Evolutionary conservation across 2,888 invertebrate species (phyloP).

Genomic region (Kryphioiulus occultus): DNA sequence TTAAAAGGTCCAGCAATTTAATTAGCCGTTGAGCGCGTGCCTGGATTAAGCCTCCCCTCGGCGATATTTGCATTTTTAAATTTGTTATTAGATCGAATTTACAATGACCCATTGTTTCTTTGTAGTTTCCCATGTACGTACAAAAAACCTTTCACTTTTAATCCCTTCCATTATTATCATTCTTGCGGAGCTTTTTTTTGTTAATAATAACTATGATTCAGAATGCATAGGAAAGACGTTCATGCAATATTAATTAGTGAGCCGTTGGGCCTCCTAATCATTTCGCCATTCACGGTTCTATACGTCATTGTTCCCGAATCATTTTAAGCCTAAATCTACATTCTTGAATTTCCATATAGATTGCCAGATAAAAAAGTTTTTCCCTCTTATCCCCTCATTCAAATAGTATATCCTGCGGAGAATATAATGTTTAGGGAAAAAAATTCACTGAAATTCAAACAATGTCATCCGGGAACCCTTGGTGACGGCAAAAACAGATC

Average conservation of each 20-base stretch:
- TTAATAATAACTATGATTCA: conserved; percentile 7
- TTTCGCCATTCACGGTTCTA: not conserved
- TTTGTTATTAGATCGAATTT: conserved; percentile 21
- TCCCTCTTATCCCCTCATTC: not conserved
- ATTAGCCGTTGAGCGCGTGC: conserved; percentile 11
- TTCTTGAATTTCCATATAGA: conserved; percentile 25
- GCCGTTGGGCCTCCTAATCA: conserved; percentile 19
- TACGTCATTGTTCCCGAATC: not conserved
- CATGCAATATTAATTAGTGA: not conserved
- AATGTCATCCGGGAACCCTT: not conserved
- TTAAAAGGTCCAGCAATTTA: conserved; percentile 11
- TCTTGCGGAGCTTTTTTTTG: not conserved
- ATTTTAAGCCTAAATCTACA: conserved; percentile 25
- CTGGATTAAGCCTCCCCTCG: conserved; percentile 18
- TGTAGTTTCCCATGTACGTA: not conserved
- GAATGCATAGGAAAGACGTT: not conserved
- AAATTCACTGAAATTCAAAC: not conserved
- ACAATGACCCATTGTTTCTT: conserved; percentile 16
- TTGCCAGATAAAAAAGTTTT: conserved; percentile 24
- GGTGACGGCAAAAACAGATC: not conserved
- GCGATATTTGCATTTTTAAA: conserved; percentile 31
- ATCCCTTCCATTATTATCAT: conserved; percentile 30
- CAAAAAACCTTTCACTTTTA: conserved; percentile 31
- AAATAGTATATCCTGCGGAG: conserved; percentile 14
- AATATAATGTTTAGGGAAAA: conserved; percentile 6